Evolutionary conservation across 2,888 invertebrate species (phyloP).

Genomic region (Nemurella pictetii): DNA sequence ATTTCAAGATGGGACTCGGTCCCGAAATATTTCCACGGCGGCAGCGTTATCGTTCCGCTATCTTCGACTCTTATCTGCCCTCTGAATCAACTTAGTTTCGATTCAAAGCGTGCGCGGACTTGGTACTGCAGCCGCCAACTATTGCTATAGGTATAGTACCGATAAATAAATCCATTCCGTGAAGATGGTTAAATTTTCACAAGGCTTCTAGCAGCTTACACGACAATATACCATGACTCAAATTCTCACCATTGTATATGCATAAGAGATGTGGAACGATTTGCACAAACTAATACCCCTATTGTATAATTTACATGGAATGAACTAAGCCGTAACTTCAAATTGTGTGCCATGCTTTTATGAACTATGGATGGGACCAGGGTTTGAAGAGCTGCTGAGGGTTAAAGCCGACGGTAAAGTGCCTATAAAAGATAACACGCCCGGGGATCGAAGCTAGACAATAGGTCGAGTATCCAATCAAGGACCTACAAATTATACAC

Average conservation of each 20-base stretch:
- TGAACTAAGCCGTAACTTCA: background rate
- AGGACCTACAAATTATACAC: background rate
- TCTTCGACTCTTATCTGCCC: background rate
- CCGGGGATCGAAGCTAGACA: background rate
- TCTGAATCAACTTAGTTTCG: background rate
- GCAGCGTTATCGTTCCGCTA: background rate
- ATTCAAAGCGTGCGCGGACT: background rate
- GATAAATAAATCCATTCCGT: background rate
- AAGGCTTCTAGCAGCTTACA: background rate
- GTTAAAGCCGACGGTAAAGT: background rate
- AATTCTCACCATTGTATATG: too few relatives aligned
- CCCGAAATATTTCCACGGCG: background rate
- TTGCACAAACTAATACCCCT: background rate
- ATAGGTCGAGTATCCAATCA: background rate
- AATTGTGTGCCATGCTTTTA: background rate
- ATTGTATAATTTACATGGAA: background rate
- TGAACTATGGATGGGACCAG: background rate
- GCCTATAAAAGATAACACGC: background rate
- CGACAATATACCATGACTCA: background rate
- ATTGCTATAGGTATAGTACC: too few relatives aligned
- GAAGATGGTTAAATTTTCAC: background rate
- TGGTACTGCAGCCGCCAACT: background rate
- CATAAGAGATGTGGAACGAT: background rate
- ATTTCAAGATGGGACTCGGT: too few relatives aligned
- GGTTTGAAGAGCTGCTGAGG: background rate